Evolutionary conservation across 2,797 vertebrate genomes (phyloP).

Genomic region (Lutra lutra): DNA sequence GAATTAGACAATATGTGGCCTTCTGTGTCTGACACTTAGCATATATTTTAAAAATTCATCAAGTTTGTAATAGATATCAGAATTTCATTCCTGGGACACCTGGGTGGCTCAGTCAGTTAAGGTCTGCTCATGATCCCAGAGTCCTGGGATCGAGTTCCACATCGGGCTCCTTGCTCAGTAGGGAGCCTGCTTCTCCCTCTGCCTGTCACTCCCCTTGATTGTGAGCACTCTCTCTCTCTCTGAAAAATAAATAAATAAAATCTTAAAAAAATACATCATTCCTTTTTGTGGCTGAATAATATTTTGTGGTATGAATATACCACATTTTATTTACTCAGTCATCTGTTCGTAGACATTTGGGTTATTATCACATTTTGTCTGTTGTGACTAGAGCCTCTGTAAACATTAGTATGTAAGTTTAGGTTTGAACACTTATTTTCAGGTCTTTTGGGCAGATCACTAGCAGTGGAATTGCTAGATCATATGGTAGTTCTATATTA

Average conservation of each 20-base stretch:
- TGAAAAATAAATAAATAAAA: background rate
- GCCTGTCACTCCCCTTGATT: background rate
- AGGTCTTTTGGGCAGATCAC: background rate
- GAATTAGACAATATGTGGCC: background rate
- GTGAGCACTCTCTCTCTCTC: background rate
- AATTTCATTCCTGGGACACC: background rate
- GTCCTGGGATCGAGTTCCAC: background rate
- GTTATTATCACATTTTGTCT: background rate
- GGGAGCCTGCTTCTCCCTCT: background rate
- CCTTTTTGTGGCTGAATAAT: conserved; percentile 5
- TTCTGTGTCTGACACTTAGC: conserved; percentile 6
- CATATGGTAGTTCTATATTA: background rate
- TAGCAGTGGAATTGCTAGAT: background rate
- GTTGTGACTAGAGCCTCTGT: background rate
- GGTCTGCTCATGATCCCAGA: background rate
- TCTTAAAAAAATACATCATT: background rate
- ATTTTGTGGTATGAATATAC: background rate
- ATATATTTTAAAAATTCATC: background rate
- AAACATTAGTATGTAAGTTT: background rate
- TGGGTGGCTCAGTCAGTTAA: background rate
- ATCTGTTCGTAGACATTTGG: background rate
- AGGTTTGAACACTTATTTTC: conserved; percentile 7
- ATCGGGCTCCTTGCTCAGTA: background rate
- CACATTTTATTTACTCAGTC: background rate
- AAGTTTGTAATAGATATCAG: background rate